Evolutionary conservation across 2,888 invertebrate species (phyloP), one percentile per base, ranked within the genome.

Genomic region (Linyphia triangularis): DNA sequence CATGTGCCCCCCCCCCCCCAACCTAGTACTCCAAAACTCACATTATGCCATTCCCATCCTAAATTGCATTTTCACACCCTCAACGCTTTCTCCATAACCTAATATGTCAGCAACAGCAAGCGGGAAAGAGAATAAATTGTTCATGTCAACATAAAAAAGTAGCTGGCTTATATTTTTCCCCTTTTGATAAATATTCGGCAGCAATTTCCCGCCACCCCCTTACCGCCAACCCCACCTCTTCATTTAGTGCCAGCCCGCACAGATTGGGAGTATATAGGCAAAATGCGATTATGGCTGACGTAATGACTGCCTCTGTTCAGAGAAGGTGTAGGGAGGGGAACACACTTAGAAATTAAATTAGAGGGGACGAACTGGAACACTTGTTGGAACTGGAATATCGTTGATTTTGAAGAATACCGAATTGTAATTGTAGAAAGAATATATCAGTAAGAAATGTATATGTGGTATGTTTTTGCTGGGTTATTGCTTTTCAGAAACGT

Each of bases 211-310:
- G 26, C 40, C n/a, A n/a, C n/a, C n/a, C 43, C 43, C 26, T 72
- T 51, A 9, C 51, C 40, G 19, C 33, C n/a, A 63, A 16, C 51
- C n/a, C 77, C 57, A 61, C 63, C 77, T 63, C 63, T 61, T 40
- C 77, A 63, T 61, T 77, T 37, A 77, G 24, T 30, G 33, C 59
- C 73, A 19, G 51, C 19, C 51, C 13, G 59, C 30, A 33, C 59
- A 30, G 57, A 73, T 33, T 59, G 73, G 61, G 40, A 77, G 37
- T 77, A 30, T 59, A 33, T 51, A 33, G 24, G 37, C 61, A 37
- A 37, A 61, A 77, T 77, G 63, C 61, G 77, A 77, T 77, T 77
- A 77, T 37, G 40, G 51, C 40, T 61, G 77, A 63, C 77, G 77
- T 40, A 77, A 77, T 77, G 77, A 77, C 61, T 77, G n/a, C 61